Conservation (phyloP, 2,113 vertebrate genomes). For the Callipepla californica region DNA sequence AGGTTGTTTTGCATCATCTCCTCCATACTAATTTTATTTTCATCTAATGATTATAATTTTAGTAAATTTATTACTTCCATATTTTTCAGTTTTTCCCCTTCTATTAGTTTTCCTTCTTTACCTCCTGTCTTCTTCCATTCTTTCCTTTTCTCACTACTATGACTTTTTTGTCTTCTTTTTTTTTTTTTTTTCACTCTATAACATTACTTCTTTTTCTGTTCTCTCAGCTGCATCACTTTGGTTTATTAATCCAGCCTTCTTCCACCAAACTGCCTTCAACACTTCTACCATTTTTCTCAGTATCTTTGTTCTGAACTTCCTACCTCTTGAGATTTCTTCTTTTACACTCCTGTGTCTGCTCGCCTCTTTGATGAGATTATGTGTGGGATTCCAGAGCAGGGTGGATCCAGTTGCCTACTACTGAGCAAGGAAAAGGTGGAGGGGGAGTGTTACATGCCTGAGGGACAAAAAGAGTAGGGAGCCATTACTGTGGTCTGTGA, state of each 20-base stretch:
- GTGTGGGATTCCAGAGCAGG: constrained; percentile 12
- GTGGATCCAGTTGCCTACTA: background rate
- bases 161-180: background rate
- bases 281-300: background rate
- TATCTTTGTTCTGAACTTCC: background rate
- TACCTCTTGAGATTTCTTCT: background rate
- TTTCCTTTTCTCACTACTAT: background rate
- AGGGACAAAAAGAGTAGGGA: background rate
- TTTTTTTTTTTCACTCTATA: background rate
- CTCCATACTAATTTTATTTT: background rate
- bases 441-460: background rate
- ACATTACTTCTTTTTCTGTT: background rate
- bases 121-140: background rate
- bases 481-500: background rate
- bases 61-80: background rate
- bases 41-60: background rate
- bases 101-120: background rate
- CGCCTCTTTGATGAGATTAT: background rate
- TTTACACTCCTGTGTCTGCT: background rate
- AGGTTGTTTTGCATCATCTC: background rate
- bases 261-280: background rate
- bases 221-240: background rate
- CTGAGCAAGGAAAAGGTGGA: constrained; percentile 25
- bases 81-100: background rate
- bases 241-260: background rate